Base-by-base conservation (phyloP, 1,140 invertebrate species). In the Bacillus rossius region DNA sequence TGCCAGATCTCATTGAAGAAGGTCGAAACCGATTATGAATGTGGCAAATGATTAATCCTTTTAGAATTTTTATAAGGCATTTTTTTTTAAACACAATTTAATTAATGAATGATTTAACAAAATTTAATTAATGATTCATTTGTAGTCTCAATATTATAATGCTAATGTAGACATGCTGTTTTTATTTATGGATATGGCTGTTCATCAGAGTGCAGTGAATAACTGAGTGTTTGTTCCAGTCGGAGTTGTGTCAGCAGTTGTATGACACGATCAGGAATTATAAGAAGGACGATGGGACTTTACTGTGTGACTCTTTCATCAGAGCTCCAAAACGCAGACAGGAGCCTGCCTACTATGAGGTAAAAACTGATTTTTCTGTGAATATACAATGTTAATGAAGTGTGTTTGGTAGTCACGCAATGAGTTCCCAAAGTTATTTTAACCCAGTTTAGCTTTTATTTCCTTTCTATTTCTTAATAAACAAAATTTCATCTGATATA, bases 271-370 rank as follows among this genome's bases (percentile, higher is more conserved):
- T 98, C 55, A 77, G 94, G 56, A 94, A 89, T 69, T 85, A 91
- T 62, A 96, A 95, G 73, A 94, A 94, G 66, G 91, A 95, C 65
- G 93, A 97, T 79, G 94, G 94, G 1, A 79, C 84, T 3, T 75
- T 94, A 60, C 69, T 97, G 5, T 98, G 95, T 78, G 95, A 98
- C 76, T 84, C 92, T 13, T 97, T 98, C 74, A 95, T 98, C 59
- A 76, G 94, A 66, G 93, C 89, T 17, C 94, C 95, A 8, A 97
- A 96, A 73, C 79, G 93, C 61, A 81, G 94, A 38, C 91, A 93
- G 71, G 91, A 94, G 71, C 91, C 91, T 41, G 85, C 86, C 29
- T 94, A 94, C 73, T 93, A 93, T 75, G 91, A 93, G 79, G 75
- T 77, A 65, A 63, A 22, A 51, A 51, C 29, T 26, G 42, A 23